Evolutionary conservation across 2,888 invertebrate genomes (phyloP).

Genomic region (Sinhomidia bicolor): DNA sequence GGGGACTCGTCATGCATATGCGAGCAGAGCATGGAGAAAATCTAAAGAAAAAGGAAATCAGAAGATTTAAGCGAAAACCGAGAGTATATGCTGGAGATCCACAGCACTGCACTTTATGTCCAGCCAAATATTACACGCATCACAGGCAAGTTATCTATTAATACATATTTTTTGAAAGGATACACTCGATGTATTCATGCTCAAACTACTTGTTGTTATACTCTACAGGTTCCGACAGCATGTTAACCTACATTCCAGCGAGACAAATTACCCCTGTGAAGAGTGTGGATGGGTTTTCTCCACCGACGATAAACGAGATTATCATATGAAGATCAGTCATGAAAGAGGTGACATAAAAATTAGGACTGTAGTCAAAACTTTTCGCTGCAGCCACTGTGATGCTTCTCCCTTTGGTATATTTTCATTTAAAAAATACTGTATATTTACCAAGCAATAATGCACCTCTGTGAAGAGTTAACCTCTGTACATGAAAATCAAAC

Average conservation of each 20-base stretch:
- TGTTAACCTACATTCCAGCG: not conserved
- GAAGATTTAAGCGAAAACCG: not conserved
- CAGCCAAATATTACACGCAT: constrained; percentile 48
- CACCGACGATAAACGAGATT: not conserved
- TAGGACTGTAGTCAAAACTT: not conserved
- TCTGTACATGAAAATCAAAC: no score
- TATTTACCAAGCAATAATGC: no score
- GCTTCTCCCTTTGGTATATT: not conserved
- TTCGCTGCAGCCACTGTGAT: constrained; percentile 19
- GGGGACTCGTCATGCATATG: not conserved
- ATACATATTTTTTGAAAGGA: no score
- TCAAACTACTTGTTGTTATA: not conserved
- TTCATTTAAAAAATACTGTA: no score
- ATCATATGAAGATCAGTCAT: constrained; percentile 17
- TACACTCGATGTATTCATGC: not conserved
- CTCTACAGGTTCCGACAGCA: constrained; percentile 34
- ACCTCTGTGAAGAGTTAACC: no score
- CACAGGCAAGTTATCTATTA: not conserved
- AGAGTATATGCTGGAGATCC: not conserved
- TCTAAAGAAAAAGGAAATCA: not conserved
- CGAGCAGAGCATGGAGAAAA: not conserved
- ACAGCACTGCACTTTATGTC: constrained; percentile 3
- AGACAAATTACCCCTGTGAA: not conserved
- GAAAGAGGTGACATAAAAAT: not conserved
- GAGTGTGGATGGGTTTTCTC: constrained; percentile 48